Evolutionary conservation across 2,888 invertebrate genomes (phyloP).

Genomic region (Sarcophaga rosellei): DNA sequence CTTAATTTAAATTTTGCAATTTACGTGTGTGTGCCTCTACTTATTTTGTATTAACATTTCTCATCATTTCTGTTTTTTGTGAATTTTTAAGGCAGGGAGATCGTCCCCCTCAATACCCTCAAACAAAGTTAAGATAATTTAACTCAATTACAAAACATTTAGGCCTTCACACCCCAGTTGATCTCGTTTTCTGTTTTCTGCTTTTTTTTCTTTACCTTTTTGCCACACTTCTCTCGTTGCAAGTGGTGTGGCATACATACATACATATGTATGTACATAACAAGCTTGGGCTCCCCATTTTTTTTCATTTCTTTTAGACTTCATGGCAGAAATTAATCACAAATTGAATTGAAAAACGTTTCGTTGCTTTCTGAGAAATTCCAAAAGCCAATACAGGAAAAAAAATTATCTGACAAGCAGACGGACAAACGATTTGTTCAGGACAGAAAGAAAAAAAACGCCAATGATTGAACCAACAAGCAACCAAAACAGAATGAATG

Average conservation of each 20-base stretch:
- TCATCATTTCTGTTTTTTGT: no score
- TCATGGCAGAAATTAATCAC: slow-evolving; percentile 51
- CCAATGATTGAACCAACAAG: slow-evolving; percentile 8
- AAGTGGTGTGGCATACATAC: neutral
- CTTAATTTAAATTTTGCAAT: no score
- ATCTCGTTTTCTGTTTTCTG: neutral
- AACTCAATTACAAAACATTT: slow-evolving; percentile 12
- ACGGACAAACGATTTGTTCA: slow-evolving; percentile 3
- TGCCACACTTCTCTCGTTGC: neutral
- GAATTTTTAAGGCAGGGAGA: no score
- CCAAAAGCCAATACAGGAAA: slow-evolving; percentile 8
- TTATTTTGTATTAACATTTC: no score
- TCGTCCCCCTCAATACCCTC: no score
- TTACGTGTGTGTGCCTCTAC: no score
- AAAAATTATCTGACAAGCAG: neutral
- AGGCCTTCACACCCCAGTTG: neutral
- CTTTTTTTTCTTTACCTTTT: neutral
- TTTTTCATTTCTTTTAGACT: slow-evolving; percentile 7
- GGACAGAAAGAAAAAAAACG: no score
- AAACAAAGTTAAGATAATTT: neutral
- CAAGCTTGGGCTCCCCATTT: neutral
- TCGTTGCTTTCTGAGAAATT: neutral
- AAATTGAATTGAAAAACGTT: slow-evolving; percentile 59
- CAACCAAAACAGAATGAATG: slow-evolving; percentile 20
- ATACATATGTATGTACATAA: neutral